phyloP scores from a whole-genome alignment of 2,797 vertebrate genomes.

The Octomys mimax region DNA sequence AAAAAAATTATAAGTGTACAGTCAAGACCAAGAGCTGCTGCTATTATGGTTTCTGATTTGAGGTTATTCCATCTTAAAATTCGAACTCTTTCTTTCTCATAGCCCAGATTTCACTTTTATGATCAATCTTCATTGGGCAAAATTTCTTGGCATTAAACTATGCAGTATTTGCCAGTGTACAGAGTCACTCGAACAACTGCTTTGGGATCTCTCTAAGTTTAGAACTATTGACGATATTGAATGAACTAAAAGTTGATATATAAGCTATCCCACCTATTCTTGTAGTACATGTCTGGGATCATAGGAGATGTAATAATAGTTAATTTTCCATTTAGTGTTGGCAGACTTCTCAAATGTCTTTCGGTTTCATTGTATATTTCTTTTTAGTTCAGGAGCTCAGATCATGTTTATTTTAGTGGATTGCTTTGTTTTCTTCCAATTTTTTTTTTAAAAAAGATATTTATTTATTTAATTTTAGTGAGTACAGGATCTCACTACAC shows the following conservation, averaged over 20 bases:
- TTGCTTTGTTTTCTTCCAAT: not conserved
- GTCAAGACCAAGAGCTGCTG: slow-evolving; percentile 96
- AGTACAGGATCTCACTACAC: too few relatives aligned
- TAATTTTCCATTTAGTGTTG: slow-evolving; percentile 90
- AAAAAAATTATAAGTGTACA: slow-evolving; percentile 93
- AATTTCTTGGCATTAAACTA: slow-evolving; percentile 92
- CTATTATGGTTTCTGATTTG: slow-evolving; percentile 91
- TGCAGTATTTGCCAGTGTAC: slow-evolving; percentile 90
- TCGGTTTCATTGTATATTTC: slow-evolving; percentile 87
- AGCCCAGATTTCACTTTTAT: slow-evolving; percentile 92
- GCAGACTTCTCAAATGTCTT: slow-evolving; percentile 90
- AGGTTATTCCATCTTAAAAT: slow-evolving; percentile 94
- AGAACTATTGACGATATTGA: slow-evolving; percentile 94
- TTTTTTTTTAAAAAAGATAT: too few relatives aligned
- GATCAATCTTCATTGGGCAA: slow-evolving; percentile 93
- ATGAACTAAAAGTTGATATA: slow-evolving; percentile 92
- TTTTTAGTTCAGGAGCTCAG: slow-evolving; percentile 61
- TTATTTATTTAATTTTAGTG: too few relatives aligned
- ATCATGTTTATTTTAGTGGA: slow-evolving; percentile 66
- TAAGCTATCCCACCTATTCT: slow-evolving; percentile 94
- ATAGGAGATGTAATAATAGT: slow-evolving; percentile 90
- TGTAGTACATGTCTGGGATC: slow-evolving; percentile 95
- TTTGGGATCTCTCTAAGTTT: slow-evolving; percentile 91
- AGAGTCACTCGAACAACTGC: slow-evolving; percentile 93
- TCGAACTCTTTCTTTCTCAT: slow-evolving; percentile 92